Percentiles rank a stretch among this genome's conserved stretches.
Conservation (phyloP, 2,113 vertebrate genomes). For the Vulpes ferrilata region DNA sequence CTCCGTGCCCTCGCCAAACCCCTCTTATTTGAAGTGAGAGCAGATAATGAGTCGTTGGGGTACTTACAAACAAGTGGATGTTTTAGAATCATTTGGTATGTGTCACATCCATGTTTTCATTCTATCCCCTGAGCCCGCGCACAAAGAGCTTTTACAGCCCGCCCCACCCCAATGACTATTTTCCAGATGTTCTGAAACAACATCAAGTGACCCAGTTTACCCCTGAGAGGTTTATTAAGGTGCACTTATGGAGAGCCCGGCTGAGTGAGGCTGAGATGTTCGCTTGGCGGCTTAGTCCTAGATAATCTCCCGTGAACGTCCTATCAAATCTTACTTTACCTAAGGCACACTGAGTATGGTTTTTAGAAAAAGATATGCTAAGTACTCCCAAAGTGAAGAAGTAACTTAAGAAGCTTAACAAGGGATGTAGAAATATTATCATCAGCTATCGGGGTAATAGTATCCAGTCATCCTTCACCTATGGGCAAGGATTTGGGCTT, state of each 20-base stretch:
- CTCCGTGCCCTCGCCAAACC: conserved; percentile 10
- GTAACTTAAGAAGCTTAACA: conserved; percentile 86
- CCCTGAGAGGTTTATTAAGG: conserved; percentile 84
- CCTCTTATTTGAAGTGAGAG: conserved; percentile 48
- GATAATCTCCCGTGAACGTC: conserved; percentile 76
- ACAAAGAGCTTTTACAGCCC: conserved; percentile 33
- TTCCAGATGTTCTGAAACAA: conserved; percentile 85
- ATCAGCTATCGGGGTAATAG: conserved; percentile 74
- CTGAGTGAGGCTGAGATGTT: conserved; percentile 69
- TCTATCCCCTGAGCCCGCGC: conserved; percentile 14
- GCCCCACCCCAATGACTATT: conserved; percentile 43
- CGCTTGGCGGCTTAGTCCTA: conserved; percentile 54
- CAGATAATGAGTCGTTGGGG: conserved; percentile 5
- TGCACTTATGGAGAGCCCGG: conserved; percentile 72
- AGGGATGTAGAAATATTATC: conserved; percentile 85
- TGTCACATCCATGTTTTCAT: conserved; percentile 72
- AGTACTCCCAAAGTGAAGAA: conserved; percentile 81
- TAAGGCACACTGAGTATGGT: background rate
- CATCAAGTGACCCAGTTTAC: conserved; percentile 81
- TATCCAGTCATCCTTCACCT: conserved; percentile 84
- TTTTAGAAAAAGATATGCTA: conserved; percentile 63
- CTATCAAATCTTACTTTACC: conserved; percentile 75
- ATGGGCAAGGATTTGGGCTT: conserved; percentile 72
- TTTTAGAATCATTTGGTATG: conserved; percentile 32
- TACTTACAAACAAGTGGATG: conserved; percentile 31